These are phyloP conservation scores for Pseudoatta argentina DNA, from an alignment of 1,140 invertebrate genomes.

Conservation along the genomic window DNA sequence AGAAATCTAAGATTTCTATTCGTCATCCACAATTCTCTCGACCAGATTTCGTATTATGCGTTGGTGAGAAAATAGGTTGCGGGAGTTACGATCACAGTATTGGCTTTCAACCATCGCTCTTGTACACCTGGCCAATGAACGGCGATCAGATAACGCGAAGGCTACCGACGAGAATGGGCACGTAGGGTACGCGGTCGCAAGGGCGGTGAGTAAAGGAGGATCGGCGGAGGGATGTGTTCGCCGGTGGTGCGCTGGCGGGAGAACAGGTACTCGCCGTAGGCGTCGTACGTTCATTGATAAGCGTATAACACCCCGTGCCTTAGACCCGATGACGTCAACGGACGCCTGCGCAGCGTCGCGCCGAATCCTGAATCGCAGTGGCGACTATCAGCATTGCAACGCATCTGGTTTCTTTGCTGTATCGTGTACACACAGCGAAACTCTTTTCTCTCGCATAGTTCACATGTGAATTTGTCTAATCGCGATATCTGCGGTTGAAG, in stretches of 20 bases:
- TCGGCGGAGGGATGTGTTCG: slow-evolving; percentile 73
- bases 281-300: slow-evolving; percentile 85
- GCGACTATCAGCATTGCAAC: slow-evolving; percentile 17
- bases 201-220: slow-evolving; percentile 69
- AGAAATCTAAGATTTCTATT: neutral
- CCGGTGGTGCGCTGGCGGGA: slow-evolving; percentile 70
- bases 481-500: neutral
- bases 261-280: slow-evolving; percentile 80
- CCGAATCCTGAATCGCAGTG: slow-evolving; percentile 48
- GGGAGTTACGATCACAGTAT: neutral
- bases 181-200: slow-evolving; percentile 64
- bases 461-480: neutral
- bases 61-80: neutral
- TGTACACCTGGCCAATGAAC: slow-evolving; percentile 40
- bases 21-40: no score
- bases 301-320: slow-evolving; percentile 78
- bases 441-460: neutral
- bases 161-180: slow-evolving; percentile 53
- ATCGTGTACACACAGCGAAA: neutral
- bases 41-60: neutral
- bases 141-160: slow-evolving; percentile 46
- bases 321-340: slow-evolving; percentile 79
- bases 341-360: slow-evolving; percentile 73
- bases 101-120: neutral
- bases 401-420: neutral